A percentile compares a stretch with the other conserved stretches of the same genome.
Evolutionary conservation across 2,113 vertebrate genomes (phyloP).

Genomic region (Alectura lathami): DNA sequence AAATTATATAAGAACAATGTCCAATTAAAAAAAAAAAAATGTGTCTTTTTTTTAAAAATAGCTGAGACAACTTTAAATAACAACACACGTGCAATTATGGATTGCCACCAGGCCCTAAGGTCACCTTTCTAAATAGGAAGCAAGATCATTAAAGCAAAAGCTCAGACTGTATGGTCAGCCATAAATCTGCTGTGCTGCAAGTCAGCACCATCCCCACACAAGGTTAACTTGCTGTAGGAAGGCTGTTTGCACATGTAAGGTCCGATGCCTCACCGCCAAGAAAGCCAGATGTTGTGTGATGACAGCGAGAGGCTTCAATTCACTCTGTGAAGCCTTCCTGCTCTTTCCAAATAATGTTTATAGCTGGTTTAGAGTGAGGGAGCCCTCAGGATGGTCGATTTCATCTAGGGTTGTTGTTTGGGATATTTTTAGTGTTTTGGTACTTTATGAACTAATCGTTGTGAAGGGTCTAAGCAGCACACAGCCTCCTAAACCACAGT

Average conservation of each 20-base stretch:
- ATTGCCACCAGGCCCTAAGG: background rate
- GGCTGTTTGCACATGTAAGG: background rate
- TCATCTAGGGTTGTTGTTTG: background rate
- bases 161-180: background rate
- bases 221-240: background rate
- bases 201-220: background rate
- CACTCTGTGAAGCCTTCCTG: background rate
- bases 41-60: background rate
- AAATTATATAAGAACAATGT: background rate
- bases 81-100: background rate
- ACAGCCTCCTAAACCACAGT: background rate
- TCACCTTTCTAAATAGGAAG: background rate
- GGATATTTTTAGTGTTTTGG: background rate
- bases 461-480: background rate
- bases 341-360: background rate
- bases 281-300: fast-evolving
- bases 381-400: background rate
- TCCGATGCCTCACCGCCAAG: background rate
- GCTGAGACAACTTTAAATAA: background rate
- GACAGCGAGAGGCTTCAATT: background rate
- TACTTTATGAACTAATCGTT: background rate
- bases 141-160: background rate
- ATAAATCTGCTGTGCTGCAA: background rate
- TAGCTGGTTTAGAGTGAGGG: fast-evolving
- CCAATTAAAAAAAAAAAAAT: background rate